Percentiles rank a stretch among this genome's conserved stretches.
Evolutionary conservation across 2,113 vertebrate genomes (phyloP).

Genomic region (Mellivora capensis): DNA sequence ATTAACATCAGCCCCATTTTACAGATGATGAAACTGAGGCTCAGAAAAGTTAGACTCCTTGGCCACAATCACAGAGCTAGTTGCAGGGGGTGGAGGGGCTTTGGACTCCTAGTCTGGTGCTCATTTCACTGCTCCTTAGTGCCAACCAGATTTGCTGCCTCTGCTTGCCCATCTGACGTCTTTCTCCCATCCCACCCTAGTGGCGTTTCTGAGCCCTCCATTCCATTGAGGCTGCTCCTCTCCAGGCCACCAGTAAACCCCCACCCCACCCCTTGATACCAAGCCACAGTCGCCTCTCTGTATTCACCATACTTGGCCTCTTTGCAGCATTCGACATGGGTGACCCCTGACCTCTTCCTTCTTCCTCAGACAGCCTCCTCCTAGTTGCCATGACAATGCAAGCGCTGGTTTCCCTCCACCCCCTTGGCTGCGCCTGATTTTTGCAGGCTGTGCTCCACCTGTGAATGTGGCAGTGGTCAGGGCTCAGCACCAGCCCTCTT

Average conservation of each 20-base stretch:
- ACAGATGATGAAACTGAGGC: slow-evolving; percentile 40
- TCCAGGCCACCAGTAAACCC: not conserved
- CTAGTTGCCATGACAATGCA: not conserved
- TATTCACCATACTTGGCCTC: not conserved
- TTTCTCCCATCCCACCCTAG: not conserved
- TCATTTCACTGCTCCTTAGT: not conserved
- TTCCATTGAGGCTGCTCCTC: not conserved
- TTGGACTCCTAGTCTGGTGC: not conserved
- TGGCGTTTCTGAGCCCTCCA: not conserved
- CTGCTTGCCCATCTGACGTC: too few species aligned
- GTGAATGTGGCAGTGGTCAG: not conserved
- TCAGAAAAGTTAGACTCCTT: not conserved
- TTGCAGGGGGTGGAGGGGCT: not conserved
- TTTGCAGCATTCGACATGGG: not conserved
- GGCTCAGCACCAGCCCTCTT: not conserved
- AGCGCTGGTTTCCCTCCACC: not conserved
- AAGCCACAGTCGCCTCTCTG: not conserved
- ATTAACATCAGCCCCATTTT: not conserved
- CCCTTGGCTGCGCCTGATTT: not conserved
- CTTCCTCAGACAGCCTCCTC: not conserved
- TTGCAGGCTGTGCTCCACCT: not conserved
- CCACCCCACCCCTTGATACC: not conserved
- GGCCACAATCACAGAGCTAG: not conserved
- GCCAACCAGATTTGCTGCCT: not conserved
- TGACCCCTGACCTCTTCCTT: not conserved